These are phyloP conservation scores for Drosophila pseudoobscura DNA, from an alignment of 1,140 invertebrate genomes.

Conservation along the genomic window DNA sequence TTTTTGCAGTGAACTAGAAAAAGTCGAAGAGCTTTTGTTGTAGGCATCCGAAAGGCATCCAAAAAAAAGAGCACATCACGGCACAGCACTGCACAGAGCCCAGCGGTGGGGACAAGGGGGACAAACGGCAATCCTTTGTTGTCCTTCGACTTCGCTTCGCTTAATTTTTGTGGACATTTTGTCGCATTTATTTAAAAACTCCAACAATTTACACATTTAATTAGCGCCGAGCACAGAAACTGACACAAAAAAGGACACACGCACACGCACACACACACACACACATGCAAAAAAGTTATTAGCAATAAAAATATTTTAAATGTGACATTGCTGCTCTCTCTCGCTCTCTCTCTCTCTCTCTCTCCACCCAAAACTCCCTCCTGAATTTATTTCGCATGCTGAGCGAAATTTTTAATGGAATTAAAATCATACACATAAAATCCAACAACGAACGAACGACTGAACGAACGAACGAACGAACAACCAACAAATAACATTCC, in stretches of 20 bases:
- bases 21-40: constrained; percentile 60
- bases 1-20: constrained; percentile 70
- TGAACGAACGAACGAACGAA: constrained; percentile 17
- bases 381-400: constrained; percentile 56
- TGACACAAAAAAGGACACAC: constrained; percentile 18
- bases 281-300: constrained; percentile 61
- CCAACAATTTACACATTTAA: constrained; percentile 79
- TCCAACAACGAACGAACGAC: constrained; percentile 17
- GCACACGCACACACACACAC: constrained; percentile 8
- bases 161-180: constrained; percentile 76
- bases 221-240: constrained; percentile 58
- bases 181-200: constrained; percentile 79
- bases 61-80: constrained; percentile 2
- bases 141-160: constrained; percentile 42
- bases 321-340: constrained; percentile 45
- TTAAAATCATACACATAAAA: constrained; percentile 74
- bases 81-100: constrained; percentile 22
- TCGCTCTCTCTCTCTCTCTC: constrained; percentile 2
- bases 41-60: constrained; percentile 35
- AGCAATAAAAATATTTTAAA: constrained; percentile 80
- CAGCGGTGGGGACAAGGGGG: constrained; percentile 22
- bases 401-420: constrained; percentile 74
- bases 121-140: constrained; percentile 46
- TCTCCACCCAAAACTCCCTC: not conserved
- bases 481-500: constrained; percentile 30